These are phyloP conservation scores for Chascanopsetta lugubris DNA, from an alignment of 2,113 vertebrate genomes.

Conservation along the genomic window DNA sequence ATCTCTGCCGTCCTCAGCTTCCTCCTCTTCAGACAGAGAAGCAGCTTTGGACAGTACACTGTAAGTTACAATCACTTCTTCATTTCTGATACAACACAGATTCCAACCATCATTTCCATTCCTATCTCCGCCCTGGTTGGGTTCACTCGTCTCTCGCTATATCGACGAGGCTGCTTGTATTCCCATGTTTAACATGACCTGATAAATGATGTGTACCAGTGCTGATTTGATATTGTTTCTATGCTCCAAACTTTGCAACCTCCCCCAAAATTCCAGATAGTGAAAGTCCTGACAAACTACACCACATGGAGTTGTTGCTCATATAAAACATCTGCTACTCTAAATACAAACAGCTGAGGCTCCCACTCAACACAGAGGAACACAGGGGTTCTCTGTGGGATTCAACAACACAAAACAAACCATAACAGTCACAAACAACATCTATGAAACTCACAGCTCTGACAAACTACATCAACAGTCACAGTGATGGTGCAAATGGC, in stretches of 20 bases:
- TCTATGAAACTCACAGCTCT: not conserved
- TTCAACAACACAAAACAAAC: not conserved
- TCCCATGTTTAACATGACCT: not conserved
- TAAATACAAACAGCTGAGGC: not conserved
- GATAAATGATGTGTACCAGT: not conserved
- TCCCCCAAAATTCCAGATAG: not conserved
- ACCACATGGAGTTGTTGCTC: not conserved
- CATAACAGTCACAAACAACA: not conserved
- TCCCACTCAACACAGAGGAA: not conserved
- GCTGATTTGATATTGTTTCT: not conserved
- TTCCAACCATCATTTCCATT: not conserved
- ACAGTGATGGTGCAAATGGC: not conserved
- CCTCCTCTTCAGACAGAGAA: constrained; percentile 66
- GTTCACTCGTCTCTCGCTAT: not conserved
- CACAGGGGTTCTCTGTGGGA: not conserved
- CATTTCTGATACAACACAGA: not conserved
- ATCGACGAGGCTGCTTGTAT: not conserved
- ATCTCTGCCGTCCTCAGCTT: constrained; percentile 60
- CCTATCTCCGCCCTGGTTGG: not conserved
- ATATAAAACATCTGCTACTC: not conserved
- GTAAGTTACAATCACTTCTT: constrained; percentile 59
- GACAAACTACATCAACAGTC: not conserved
- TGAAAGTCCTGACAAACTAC: not conserved
- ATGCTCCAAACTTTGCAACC: not conserved
- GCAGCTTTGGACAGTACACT: constrained; percentile 47